phyloP scores from a whole-genome alignment of 2,797 vertebrate genomes.

The Galago senegalensis region DNA sequence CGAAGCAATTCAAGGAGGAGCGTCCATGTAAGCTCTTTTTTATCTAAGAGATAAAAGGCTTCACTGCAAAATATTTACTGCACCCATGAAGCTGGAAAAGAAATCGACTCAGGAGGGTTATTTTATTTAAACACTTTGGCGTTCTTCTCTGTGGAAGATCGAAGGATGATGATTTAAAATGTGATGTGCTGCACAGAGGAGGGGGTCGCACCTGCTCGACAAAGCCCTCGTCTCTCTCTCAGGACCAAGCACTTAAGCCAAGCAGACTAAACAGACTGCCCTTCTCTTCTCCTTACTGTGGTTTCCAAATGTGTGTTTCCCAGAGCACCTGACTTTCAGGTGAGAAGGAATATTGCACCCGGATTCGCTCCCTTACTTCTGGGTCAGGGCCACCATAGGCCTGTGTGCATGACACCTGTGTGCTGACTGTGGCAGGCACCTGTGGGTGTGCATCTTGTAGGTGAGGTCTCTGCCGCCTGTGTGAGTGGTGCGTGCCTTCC shows the following conservation, averaged over 20 bases:
- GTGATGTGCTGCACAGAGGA: background rate
- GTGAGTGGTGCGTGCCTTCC: background rate
- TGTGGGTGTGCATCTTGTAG: background rate
- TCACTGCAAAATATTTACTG: constrained; percentile 52
- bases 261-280: background rate
- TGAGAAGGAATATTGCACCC: background rate
- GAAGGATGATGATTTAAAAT: constrained; percentile 1
- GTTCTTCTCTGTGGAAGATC: background rate
- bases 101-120: background rate
- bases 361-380: no score
- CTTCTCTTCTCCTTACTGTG: background rate
- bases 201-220: background rate
- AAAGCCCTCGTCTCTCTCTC: background rate
- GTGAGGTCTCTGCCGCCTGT: background rate
- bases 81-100: background rate
- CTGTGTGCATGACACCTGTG: background rate
- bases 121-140: constrained; percentile 43
- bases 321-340: background rate
- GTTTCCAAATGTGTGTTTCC: background rate
- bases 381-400: background rate
- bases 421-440: background rate
- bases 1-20: background rate
- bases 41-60: constrained; percentile 50
- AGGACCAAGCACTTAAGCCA: constrained; percentile 30
- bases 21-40: background rate